Percentiles rank a stretch among this genome's conserved stretches.
Evolutionary conservation across 1,140 invertebrate genomes (phyloP).

Genomic region (Heliothis virescens): DNA sequence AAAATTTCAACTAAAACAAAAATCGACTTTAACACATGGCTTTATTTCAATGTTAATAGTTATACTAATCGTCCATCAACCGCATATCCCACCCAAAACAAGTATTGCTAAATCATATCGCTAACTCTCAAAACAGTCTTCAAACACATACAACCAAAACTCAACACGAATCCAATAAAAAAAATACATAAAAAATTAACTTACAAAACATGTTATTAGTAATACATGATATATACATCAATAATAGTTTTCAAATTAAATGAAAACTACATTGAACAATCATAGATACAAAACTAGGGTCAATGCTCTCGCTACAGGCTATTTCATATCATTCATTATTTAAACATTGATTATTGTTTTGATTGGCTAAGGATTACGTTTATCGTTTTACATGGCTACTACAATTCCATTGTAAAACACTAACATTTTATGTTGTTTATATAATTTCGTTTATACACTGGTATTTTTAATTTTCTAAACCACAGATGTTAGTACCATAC

Average conservation of each 20-base stretch:
- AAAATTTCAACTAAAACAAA: no score
- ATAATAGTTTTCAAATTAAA: conserved; percentile 73
- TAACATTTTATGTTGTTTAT: conserved; percentile 24
- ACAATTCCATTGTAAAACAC: conserved; percentile 8
- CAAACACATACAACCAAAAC: conserved; percentile 56
- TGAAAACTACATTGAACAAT: conserved; percentile 76
- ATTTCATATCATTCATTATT: conserved; percentile 39
- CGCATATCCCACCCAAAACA: conserved; percentile 2
- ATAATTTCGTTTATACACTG: conserved; percentile 16
- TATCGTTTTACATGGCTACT: background rate
- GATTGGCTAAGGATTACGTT: conserved; percentile 32
- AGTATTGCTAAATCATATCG: conserved; percentile 50
- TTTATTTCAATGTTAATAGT: background rate
- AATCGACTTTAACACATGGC: background rate
- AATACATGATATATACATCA: conserved; percentile 59
- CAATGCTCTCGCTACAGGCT: conserved; percentile 56
- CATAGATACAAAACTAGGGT: conserved; percentile 54
- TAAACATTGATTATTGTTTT: conserved; percentile 32
- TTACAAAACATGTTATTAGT: conserved; percentile 23
- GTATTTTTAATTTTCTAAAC: conserved; percentile 9
- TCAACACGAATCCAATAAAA: conserved; percentile 53
- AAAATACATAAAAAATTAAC: conserved; percentile 51
- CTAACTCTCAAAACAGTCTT: conserved; percentile 55
- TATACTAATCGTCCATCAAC: background rate
- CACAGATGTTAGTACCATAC: conserved; percentile 34